Evolutionary conservation across 2,888 invertebrate species (phyloP).

Genomic region (Sphaerophoria rueppellii): DNA sequence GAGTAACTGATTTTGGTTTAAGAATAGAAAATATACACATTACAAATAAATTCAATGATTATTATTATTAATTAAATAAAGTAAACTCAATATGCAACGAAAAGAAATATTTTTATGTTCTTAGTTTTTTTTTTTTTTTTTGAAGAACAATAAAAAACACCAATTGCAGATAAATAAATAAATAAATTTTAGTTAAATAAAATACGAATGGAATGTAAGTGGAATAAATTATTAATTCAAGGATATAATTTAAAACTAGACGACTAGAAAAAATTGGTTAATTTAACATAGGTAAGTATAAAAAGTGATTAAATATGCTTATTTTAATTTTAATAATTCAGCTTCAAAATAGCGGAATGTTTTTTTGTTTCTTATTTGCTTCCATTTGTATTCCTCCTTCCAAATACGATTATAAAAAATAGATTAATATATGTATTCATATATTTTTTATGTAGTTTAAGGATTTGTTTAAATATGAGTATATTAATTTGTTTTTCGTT

Average conservation of each 20-base stretch:
- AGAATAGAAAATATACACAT: conserved; percentile 72
- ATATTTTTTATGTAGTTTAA: conserved; percentile 14
- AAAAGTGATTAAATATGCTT: conserved; percentile 49
- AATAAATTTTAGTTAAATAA: conserved; percentile 34
- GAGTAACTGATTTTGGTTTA: conserved; percentile 27
- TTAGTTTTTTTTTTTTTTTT: background rate
- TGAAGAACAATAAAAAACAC: background rate
- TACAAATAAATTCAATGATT: conserved; percentile 65
- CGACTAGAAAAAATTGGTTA: conserved; percentile 71
- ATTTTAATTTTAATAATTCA: conserved; percentile 7
- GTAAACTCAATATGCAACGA: conserved; percentile 57
- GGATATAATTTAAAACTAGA: conserved; percentile 54
- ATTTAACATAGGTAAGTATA: conserved; percentile 34
- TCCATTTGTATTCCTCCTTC: conserved; percentile 13
- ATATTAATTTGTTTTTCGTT: conserved; percentile 19
- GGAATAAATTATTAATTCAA: conserved; percentile 53
- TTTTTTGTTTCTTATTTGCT: conserved; percentile 13
- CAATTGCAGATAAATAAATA: background rate
- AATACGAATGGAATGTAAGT: conserved; percentile 38
- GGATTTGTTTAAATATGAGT: conserved; percentile 30
- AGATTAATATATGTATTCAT: conserved; percentile 33
- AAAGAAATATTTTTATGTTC: conserved; percentile 37
- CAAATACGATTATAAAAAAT: conserved; percentile 70
- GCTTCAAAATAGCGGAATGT: conserved; percentile 59
- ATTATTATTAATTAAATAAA: conserved; percentile 62